A percentile compares a stretch with the other conserved stretches of the same genome.
These are phyloP conservation scores for Artibeus jamaicensis DNA, from an alignment of 2,797 vertebrate genomes.

Conservation along the genomic window DNA sequence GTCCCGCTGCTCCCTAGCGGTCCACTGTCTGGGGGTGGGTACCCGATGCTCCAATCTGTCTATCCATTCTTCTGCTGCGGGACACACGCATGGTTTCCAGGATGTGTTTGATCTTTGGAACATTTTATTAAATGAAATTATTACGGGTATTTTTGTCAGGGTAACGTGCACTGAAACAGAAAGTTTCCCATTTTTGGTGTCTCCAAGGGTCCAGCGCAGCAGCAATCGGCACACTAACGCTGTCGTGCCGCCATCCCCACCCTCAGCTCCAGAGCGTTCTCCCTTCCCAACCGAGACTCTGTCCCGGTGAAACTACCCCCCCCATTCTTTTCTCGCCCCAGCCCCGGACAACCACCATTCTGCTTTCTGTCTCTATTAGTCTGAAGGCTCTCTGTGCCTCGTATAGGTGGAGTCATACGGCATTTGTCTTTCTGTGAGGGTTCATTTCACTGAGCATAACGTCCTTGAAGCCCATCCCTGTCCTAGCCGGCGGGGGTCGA, in stretches of 20 bases:
- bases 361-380: not conserved
- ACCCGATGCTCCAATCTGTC: not conserved
- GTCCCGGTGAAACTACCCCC: not conserved
- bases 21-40: fast-evolving
- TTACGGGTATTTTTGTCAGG: not conserved
- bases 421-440: not conserved
- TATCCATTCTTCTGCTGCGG: not conserved
- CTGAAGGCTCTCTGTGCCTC: not conserved
- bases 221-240: not conserved
- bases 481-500: not conserved
- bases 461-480: not conserved
- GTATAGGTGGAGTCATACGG: not conserved
- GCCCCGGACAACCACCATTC: not conserved
- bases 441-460: not conserved
- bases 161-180: not conserved
- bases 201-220: not conserved
- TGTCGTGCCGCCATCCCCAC: too few species aligned
- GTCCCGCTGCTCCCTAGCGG: fast-evolving
- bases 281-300: not conserved
- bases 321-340: not conserved
- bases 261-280: not conserved
- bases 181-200: not conserved
- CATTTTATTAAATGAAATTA: not conserved
- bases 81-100: not conserved
- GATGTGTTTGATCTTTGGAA: not conserved